Base-by-base conservation (phyloP, 2,113 vertebrate genomes). In the Thunnus thynnus region DNA sequence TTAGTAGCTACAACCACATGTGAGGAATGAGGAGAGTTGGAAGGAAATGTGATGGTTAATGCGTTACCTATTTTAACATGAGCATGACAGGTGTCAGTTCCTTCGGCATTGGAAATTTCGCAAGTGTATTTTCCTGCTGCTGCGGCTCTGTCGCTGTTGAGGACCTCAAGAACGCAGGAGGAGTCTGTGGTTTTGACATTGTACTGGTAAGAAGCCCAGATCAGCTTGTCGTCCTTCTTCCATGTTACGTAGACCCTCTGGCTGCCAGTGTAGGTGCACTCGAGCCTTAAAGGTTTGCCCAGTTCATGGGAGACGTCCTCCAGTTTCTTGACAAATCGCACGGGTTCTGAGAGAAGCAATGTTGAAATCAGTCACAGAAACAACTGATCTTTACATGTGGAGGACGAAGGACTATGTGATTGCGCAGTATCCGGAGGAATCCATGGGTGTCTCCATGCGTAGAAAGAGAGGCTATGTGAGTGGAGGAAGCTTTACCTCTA, bases 181-280 rank as follows among this genome's bases (percentile, higher is more conserved):
- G 95, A 95, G 7, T 92, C 86, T 41, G 83, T 92, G 83, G 96
- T 83, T 93, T 81, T 86, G 13, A 91, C 65, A 20, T 83, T 88
- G 72, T 93, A 90, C 72, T 76, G 83, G 71, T 92, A 86, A 4
- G 94, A 97, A 22, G 94, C 94, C 76, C 96, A 92, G 32, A 97
- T 86, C 72, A 96, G 95, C 73, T 95, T 84, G 27, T 96, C 95
- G 78, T 98, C 96, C 90, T 96, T 97, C 82, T 94, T 96, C 97
- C 96, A 97, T 30, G 90, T 91, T 63, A 96, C 91, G 36, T 87
- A 87, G 44, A 96, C 91, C 78, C 96, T 96, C 69, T 96, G 96
- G 80, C 96, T 97, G 73, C 96, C 96, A 0, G 94, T 8, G 47
- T 84, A 91, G 1, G 50, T 52, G 74, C 78, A 87, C 57, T 74